Evolutionary conservation across 1,140 invertebrate species (phyloP).

Genomic region (Drosophila santomea): DNA sequence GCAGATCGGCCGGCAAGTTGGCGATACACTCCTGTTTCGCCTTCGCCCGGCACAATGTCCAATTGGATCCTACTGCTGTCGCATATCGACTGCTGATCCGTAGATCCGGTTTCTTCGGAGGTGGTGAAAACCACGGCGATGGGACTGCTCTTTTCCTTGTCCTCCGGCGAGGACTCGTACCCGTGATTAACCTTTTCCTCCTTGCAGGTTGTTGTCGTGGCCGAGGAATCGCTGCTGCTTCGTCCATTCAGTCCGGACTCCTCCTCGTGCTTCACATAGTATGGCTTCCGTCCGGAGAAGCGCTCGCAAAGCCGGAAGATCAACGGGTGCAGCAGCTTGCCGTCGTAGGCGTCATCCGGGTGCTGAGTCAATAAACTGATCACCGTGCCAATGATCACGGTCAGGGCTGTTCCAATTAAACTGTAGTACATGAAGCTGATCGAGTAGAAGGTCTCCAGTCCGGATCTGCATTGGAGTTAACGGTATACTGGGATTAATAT

Average conservation of each 20-base stretch:
- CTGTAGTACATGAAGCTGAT: constrained; percentile 92
- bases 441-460: constrained; percentile 87
- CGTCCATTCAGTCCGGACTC: constrained; percentile 66
- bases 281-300: constrained; percentile 70
- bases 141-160: constrained; percentile 57
- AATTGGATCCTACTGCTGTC: constrained; percentile 54
- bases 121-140: constrained; percentile 62
- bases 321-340: constrained; percentile 88
- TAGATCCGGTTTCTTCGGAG: neutral
- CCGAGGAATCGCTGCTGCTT: constrained; percentile 63
- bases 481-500: neutral
- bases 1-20: constrained; percentile 50
- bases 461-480: constrained; percentile 85
- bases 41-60: constrained; percentile 54
- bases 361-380: constrained; percentile 88
- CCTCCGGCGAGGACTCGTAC: constrained; percentile 64
- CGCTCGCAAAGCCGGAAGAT: constrained; percentile 84
- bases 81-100: constrained; percentile 54
- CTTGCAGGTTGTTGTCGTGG: constrained; percentile 51
- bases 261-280: constrained; percentile 76
- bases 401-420: constrained; percentile 88
- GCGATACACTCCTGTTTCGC: constrained; percentile 64
- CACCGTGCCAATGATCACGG: constrained; percentile 87
- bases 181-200: constrained; percentile 75
- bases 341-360: constrained; percentile 88